phyloP scores from a whole-genome alignment of 2,888 invertebrate genomes.

The Falcaria lacertinaria region DNA sequence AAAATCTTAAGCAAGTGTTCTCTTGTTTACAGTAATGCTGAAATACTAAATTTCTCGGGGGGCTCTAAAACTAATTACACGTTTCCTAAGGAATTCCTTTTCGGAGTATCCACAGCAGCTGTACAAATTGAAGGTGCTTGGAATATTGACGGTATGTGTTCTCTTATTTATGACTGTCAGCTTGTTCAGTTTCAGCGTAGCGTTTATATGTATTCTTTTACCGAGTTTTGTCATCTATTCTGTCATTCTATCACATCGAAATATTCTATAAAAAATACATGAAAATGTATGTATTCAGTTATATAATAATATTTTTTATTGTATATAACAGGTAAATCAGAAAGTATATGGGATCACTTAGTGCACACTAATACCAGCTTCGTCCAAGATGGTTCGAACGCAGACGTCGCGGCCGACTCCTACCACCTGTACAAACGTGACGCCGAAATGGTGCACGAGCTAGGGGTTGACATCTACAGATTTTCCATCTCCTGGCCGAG shows the following conservation, averaged over 20 bases:
- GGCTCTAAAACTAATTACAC: constrained; percentile 60
- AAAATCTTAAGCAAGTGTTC: no score
- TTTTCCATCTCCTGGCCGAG: constrained; percentile 89
- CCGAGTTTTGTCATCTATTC: no score
- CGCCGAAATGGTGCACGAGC: constrained; percentile 80
- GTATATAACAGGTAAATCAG: constrained; percentile 78
- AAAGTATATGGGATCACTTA: constrained; percentile 81
- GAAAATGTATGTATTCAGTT: background rate
- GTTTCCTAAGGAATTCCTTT: constrained; percentile 79
- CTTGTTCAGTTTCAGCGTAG: no score
- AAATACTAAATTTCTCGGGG: constrained; percentile 53
- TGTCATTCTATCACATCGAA: no score
- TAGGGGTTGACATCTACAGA: constrained; percentile 83
- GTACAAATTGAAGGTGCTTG: constrained; percentile 82
- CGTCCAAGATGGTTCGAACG: constrained; percentile 78
- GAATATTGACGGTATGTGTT: constrained; percentile 62
- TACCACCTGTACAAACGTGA: constrained; percentile 83
- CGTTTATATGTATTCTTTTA: no score
- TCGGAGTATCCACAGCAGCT: constrained; percentile 81
- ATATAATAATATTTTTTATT: no score
- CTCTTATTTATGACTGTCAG: no score
- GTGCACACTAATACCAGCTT: constrained; percentile 71
- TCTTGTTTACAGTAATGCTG: constrained; percentile 45
- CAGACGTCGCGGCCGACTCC: constrained; percentile 84
- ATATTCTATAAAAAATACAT: no score